These are phyloP conservation scores for Carlito syrichta DNA, from an alignment of 2,113 vertebrate species.

Conservation along the genomic window DNA sequence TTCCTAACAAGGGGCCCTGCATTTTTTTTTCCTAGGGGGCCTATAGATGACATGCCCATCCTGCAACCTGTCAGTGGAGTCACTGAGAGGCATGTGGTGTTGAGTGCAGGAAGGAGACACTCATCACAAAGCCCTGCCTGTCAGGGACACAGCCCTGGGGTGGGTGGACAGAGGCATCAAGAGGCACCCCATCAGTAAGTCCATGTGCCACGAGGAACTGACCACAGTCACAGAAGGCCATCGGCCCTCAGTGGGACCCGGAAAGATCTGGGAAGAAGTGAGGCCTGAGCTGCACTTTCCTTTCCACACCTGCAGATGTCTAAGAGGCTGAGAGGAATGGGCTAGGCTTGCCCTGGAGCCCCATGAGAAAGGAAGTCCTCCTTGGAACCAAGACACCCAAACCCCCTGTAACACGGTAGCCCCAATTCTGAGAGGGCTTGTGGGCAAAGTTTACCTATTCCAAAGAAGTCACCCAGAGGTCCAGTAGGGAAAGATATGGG, in stretches of 20 bases:
- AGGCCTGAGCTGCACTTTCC: neutral
- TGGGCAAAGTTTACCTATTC: too few relatives aligned
- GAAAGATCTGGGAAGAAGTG: neutral
- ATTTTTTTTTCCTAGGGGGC: neutral
- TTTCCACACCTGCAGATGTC: neutral
- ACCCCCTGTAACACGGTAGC: too few relatives aligned
- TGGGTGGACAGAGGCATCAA: neutral
- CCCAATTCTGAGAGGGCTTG: too few relatives aligned
- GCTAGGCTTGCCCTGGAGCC: neutral
- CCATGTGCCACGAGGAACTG: neutral
- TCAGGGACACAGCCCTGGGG: neutral
- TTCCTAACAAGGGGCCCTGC: neutral
- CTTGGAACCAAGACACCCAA: neutral
- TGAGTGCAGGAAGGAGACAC: rapidly evolving
- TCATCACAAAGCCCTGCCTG: neutral
- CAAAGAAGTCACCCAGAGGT: too few relatives aligned
- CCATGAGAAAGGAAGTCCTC: rapidly evolving
- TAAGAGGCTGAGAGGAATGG: rapidly evolving
- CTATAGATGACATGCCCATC: neutral
- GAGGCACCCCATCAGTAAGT: rapidly evolving
- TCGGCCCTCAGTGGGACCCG: too few relatives aligned
- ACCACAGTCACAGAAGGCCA: neutral
- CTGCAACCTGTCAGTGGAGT: rapidly evolving
- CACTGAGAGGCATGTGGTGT: neutral
- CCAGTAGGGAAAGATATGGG: too few relatives aligned